A percentile compares a stretch with the other conserved stretches of the same genome.
Conservation (phyloP, 2,888 invertebrate genomes). For the Limenitis arthemis region DNA sequence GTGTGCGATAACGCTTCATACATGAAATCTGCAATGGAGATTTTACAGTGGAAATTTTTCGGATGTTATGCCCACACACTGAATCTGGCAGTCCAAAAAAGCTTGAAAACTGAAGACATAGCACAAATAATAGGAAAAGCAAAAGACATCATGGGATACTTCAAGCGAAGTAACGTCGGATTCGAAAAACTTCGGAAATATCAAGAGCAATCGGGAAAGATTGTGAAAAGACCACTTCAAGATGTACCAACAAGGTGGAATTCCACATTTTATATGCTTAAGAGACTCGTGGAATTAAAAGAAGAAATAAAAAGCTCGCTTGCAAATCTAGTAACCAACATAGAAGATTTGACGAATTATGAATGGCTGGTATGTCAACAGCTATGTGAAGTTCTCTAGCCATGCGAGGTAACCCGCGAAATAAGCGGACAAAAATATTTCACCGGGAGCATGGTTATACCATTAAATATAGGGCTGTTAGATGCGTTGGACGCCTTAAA, state of each 20-base stretch:
- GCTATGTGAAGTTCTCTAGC: background rate
- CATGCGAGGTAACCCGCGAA: background rate
- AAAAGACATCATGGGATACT: background rate
- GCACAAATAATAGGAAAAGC: background rate
- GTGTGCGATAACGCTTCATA: background rate
- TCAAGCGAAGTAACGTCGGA: background rate
- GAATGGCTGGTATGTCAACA: background rate
- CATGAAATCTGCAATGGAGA: background rate
- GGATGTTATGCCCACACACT: background rate
- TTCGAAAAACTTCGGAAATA: conserved; percentile 5
- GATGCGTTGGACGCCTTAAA: conserved; percentile 1
- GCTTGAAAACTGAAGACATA: background rate
- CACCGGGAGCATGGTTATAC: conserved; percentile 1
- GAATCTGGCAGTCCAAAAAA: background rate
- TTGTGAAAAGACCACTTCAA: background rate
- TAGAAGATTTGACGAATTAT: background rate
- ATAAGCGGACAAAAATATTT: background rate
- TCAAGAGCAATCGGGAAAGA: background rate
- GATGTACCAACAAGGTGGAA: conserved; percentile 8
- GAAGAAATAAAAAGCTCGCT: too few relatives aligned
- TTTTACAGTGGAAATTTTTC: background rate
- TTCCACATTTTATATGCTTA: conserved; percentile 2
- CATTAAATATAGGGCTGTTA: background rate
- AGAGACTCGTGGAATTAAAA: conserved; percentile 5
- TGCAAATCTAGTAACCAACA: too few relatives aligned